Percentiles rank a stretch among this genome's conserved stretches.
phyloP scores from a whole-genome alignment of 2,888 invertebrate species.

The Iphiclides podalirius region DNA sequence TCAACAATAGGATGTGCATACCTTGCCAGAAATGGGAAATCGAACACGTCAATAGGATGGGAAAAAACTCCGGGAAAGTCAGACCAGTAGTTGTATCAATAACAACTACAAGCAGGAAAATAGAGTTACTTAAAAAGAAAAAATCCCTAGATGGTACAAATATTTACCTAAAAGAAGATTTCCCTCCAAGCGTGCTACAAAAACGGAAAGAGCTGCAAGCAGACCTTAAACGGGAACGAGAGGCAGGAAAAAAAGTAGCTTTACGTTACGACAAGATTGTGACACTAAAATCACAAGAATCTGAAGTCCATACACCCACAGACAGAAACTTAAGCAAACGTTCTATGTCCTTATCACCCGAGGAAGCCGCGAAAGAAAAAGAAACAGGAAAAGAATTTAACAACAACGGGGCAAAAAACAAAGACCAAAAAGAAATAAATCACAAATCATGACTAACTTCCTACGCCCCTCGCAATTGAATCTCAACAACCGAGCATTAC shows the following conservation, averaged over 20 bases:
- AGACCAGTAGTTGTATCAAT: conserved; percentile 26
- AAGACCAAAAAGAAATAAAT: no score
- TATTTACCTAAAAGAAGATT: conserved; percentile 32
- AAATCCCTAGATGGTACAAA: conserved; percentile 17
- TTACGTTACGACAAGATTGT: conserved; percentile 29
- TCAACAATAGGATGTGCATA: conserved; percentile 22
- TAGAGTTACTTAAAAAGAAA: conserved; percentile 30
- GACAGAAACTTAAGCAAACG: conserved; percentile 14
- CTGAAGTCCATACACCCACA: conserved; percentile 1
- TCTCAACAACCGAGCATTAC: no score
- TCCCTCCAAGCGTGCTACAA: conserved; percentile 28
- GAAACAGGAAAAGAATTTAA: no score
- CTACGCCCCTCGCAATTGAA: no score
- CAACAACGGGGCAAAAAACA: no score
- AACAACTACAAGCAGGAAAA: conserved; percentile 27
- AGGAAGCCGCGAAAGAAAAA: conserved; percentile 2
- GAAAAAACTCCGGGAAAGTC: conserved; percentile 20
- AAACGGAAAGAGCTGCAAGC: conserved; percentile 31
- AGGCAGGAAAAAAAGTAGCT: conserved; percentile 27
- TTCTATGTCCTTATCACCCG: conserved; percentile 23
- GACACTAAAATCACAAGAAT: conserved; percentile 18
- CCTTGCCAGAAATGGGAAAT: conserved; percentile 24
- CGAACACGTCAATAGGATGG: conserved; percentile 23
- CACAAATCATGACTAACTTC: no score
- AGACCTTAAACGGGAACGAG: conserved; percentile 24